phyloP scores from a whole-genome alignment of 2,797 vertebrate species.

The Sebastes vulpes region DNA sequence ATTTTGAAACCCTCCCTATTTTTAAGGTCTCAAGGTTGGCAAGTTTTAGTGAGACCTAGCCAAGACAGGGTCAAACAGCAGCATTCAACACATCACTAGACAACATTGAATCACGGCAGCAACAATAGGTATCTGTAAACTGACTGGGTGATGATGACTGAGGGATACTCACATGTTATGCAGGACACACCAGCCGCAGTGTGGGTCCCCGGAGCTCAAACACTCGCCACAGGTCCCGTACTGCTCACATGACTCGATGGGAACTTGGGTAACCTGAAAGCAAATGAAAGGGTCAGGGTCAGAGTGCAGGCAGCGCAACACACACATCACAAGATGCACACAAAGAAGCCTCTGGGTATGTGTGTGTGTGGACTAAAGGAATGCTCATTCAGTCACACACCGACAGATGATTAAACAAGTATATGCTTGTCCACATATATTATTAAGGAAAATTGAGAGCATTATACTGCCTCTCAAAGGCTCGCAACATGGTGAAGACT shows the following conservation, averaged over 20 bases:
- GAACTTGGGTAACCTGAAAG: constrained; percentile 92
- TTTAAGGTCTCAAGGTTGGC: no score
- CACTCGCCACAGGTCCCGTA: constrained; percentile 96
- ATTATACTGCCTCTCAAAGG: neutral
- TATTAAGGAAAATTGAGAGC: neutral
- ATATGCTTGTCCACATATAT: neutral
- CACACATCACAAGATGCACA: neutral
- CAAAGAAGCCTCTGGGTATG: neutral
- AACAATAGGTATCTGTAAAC: neutral
- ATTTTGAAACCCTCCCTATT: no score
- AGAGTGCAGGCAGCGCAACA: neutral
- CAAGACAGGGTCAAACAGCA: neutral
- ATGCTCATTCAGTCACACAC: neutral
- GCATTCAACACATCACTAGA: neutral
- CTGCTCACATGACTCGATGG: constrained; percentile 96
- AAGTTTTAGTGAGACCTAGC: neutral
- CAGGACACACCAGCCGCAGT: constrained; percentile 98
- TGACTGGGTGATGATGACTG: neutral
- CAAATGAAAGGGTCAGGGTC: constrained; percentile 17
- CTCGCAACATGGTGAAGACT: neutral
- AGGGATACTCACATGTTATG: constrained; percentile 93
- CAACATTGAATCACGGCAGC: no score
- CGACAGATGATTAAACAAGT: neutral
- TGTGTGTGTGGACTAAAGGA: neutral
- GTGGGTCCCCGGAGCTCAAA: constrained; percentile 97